Conservation (phyloP, 30 jellyfish, hydroid and myxozoan genomes). For the Cassiopea andromeda region DNA sequence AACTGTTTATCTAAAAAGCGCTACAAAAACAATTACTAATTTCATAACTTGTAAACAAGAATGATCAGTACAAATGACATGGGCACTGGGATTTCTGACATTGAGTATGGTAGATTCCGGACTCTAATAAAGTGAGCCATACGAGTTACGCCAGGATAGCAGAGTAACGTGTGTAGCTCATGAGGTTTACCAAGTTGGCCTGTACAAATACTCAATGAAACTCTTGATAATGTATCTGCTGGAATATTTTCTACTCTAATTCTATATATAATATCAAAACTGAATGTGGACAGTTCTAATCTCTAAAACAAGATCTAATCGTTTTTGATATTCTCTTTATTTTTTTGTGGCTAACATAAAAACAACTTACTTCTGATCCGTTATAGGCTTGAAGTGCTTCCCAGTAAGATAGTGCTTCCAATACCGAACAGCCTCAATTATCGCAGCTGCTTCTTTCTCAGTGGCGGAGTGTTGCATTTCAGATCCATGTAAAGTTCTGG, state of each 20-base stretch:
- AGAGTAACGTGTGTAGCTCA: slow-evolving; percentile 21
- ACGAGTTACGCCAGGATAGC: slow-evolving; percentile 64
- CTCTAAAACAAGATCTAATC: slow-evolving; percentile 46
- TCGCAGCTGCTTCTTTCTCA: slow-evolving; percentile 88
- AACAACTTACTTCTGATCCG: slow-evolving; percentile 76
- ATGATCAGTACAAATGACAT: no score
- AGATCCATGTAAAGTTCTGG: slow-evolving; percentile 53
- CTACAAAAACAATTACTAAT: no score
- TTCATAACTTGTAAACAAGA: no score
- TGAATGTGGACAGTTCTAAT: slow-evolving; percentile 51
- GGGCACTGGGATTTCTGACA: slow-evolving; percentile 19
- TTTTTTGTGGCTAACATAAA: slow-evolving; percentile 46
- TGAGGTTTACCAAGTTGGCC: not conserved
- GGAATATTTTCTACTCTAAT: slow-evolving; percentile 33
- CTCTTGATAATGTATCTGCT: slow-evolving; percentile 55
- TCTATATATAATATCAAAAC: slow-evolving; percentile 45
- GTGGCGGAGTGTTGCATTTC: slow-evolving; percentile 61
- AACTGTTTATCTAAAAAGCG: no score
- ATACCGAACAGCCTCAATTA: slow-evolving; percentile 61
- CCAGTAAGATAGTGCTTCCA: slow-evolving; percentile 68
- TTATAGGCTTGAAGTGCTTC: slow-evolving; percentile 66
- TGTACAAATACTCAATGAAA: slow-evolving; percentile 20
- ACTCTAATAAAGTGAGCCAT: slow-evolving; percentile 29
- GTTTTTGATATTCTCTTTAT: slow-evolving; percentile 41
- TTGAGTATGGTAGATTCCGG: slow-evolving; percentile 39